These are phyloP conservation scores for Rotaria magnacalcarata DNA, from an alignment of 2,888 invertebrate genomes.

Conservation along the genomic window DNA sequence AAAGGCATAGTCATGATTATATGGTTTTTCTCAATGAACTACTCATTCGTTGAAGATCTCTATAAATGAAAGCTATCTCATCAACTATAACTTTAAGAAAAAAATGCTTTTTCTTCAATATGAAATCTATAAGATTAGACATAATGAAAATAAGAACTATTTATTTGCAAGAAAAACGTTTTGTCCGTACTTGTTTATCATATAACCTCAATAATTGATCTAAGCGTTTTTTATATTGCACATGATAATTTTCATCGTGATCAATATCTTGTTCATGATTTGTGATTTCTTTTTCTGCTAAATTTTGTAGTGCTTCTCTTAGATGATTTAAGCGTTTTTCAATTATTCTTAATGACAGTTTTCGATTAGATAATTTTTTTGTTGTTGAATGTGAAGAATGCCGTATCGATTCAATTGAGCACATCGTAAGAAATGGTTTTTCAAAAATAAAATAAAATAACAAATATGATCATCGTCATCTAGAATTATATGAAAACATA, in stretches of 20 bases:
- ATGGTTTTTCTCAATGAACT: too few relatives aligned
- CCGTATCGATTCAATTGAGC: neutral
- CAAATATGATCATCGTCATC: neutral
- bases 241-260: neutral
- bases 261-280: neutral
- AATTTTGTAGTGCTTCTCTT: neutral
- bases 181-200: neutral
- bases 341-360: neutral
- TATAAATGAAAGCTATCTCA: too few relatives aligned
- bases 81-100: too few relatives aligned
- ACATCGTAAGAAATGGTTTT: neutral
- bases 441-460: neutral
- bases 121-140: too few relatives aligned
- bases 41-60: too few relatives aligned
- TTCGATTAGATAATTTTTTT: neutral
- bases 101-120: too few relatives aligned
- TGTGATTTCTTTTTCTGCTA: neutral
- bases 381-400: neutral
- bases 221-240: neutral
- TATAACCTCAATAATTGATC: neutral
- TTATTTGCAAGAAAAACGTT: neutral
- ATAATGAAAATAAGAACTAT: too few relatives aligned
- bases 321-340: slow-evolving; percentile 10
- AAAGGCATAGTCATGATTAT: too few relatives aligned
- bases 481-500: neutral